Conservation (phyloP, 2,797 vertebrate genomes). For the Buceros bicornis region DNA sequence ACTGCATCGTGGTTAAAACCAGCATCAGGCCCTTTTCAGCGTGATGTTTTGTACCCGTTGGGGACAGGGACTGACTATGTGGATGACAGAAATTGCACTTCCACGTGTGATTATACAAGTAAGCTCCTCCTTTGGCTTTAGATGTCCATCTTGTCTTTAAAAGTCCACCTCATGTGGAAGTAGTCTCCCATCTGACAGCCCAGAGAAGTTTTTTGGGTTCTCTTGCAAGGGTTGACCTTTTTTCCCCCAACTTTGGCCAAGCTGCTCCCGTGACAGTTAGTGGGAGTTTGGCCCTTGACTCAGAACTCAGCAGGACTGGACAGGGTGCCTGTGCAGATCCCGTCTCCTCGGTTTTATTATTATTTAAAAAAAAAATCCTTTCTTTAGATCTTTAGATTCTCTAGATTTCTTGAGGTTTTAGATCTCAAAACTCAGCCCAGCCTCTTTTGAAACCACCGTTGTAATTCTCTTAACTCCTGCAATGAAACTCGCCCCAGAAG, state of each 20-base stretch:
- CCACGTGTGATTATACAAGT: background rate
- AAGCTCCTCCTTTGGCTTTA: background rate
- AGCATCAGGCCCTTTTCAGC: background rate
- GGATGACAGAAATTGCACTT: background rate
- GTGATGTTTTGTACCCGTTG: background rate
- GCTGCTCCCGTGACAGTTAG: background rate
- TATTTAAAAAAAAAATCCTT: slow-evolving; percentile 9
- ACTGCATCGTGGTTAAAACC: background rate
- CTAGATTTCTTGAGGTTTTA: too few species aligned
- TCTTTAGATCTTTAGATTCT: background rate
- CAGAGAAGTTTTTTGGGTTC: background rate
- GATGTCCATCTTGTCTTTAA: background rate
- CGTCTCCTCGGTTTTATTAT: background rate
- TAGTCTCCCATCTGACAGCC: fast-evolving
- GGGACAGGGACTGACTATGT: background rate
- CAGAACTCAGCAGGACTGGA: background rate
- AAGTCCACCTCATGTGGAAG: fast-evolving
- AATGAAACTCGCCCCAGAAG: slow-evolving; percentile 45
- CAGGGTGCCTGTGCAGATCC: background rate
- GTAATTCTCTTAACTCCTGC: slow-evolving; percentile 60
- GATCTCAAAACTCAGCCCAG: slow-evolving; percentile 28
- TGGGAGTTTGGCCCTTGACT: background rate
- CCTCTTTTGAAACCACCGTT: slow-evolving; percentile 44
- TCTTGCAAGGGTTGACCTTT: background rate
- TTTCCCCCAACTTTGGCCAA: background rate